Evolutionary conservation across 2,797 vertebrate species (phyloP), one percentile per base, ranked within the genome.

Genomic region (Siniperca obscura): DNA sequence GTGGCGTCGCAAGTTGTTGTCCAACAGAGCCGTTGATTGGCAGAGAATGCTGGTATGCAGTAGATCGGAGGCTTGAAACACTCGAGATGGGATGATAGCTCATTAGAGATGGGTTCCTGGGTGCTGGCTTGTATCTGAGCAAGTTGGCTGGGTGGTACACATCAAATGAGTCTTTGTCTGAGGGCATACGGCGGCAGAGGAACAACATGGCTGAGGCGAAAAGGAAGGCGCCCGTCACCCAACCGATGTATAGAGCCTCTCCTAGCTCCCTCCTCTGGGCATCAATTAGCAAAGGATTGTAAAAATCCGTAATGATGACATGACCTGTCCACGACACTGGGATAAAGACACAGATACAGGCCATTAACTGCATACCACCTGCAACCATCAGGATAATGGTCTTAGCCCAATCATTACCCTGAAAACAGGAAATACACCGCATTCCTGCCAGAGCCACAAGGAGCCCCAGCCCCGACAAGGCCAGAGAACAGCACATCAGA

Each of bases 181-280:
- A 71, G 17, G 71, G 60, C 1, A 93, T 85, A 6, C 82, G 94
- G 6, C 95, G 95, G 9, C 95, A 96, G 53, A 97, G 67, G 1
- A 97, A 94, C 86, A 97, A 79, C 61, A 95, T 82, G 0, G 96
- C 97, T 0, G 93, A 97, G 0, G 92, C 76, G 0, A 98, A 92
- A n/a, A 98, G 96, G 48, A 97, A 89, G 0, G 90, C 97, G 0
- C 94, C 11, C 0, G 96, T 96, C 19, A 95, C 93, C 98, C 98
- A 99, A 14, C 98, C 98, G 0, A 99, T 93, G 73, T 97, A 99
- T 0, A 99, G 96, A 0, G 98, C 97, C 0, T 96, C 97, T 8
- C 98, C 98, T 25, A 99, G 93, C 87, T 99, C 98, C 57, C 97
- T 86, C 22, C 97, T 97, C 87, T 96, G 96, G 2, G 96, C 95